phyloP scores from a whole-genome alignment of 2,113 vertebrate species.

The Halichoeres trimaculatus region DNA sequence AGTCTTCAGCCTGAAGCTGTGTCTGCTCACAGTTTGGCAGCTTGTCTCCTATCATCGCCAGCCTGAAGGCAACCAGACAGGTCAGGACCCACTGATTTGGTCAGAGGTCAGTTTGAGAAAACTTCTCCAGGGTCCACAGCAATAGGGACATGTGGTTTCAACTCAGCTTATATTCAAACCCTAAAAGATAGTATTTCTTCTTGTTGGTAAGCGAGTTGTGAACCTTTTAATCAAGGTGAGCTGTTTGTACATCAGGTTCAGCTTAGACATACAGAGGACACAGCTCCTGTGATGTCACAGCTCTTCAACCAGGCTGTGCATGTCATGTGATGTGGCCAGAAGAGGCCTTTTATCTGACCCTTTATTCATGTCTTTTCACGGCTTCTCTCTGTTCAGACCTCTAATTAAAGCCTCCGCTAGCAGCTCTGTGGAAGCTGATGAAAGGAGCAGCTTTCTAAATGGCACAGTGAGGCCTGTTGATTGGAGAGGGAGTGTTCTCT shows the following conservation, averaged over 20 bases:
- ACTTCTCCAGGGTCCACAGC: accelerated
- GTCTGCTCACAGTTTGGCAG: slow-evolving; percentile 1
- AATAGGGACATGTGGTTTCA: not conserved
- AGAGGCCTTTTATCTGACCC: slow-evolving; percentile 13
- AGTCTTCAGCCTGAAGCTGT: not conserved
- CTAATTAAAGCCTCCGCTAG: slow-evolving; percentile 37
- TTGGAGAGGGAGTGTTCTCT: not conserved
- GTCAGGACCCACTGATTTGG: not conserved
- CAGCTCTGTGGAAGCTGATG: slow-evolving; percentile 27
- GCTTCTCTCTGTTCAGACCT: slow-evolving; percentile 36
- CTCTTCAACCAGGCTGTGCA: not conserved
- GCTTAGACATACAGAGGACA: not conserved
- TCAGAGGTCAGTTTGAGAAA: slow-evolving; percentile 11
- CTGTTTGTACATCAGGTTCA: not conserved
- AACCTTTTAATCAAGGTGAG: not conserved
- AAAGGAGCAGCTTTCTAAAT: slow-evolving; percentile 12
- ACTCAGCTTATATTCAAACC: not conserved
- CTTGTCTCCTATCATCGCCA: slow-evolving; percentile 14
- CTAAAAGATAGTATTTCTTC: not conserved
- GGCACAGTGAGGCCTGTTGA: not conserved
- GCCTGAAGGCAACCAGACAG: not conserved
- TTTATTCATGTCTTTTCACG: slow-evolving; percentile 38
- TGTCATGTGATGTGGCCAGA: not conserved
- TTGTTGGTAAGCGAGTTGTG: not conserved
- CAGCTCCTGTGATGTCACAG: slow-evolving; percentile 3